Evolutionary conservation across 2,113 vertebrate species (phyloP), one percentile per base, ranked within the genome.

Genomic region (Pollachius pollachius): DNA sequence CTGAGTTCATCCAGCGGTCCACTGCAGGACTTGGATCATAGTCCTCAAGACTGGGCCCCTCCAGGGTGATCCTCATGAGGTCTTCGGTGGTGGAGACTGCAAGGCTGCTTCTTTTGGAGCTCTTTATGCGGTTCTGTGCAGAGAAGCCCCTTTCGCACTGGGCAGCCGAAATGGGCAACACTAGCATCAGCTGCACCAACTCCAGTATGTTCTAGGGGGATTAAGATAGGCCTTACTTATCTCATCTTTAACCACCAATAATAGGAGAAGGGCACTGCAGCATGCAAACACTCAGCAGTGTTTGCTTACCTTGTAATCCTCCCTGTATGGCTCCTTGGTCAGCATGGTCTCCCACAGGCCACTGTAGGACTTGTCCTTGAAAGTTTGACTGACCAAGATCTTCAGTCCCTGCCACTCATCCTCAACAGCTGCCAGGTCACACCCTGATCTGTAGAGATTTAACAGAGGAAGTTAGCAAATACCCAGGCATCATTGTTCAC

Each of bases 321-420:
- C 37, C 59, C 15, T 62, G 68, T 70, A 70, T 18, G 71, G 58
- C 15, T 62, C 58, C 58, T 73, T 67, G 7, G 65, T 73, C 59
- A 73, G 25, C 71, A 73, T 37, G 5, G 37, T 73, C 65, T 73
- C 21, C 64, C 64, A 67, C 57, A 73, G 16, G 64, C 58, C 71
- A 61, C 18, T 68, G 64, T 52, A 68, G 41, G 41, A 34, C 11
- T 68, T 73, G 72, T 68, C 52, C 65, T 25, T 73, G 66, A 73
- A 68, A 30, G 30, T 73, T 2, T 67, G 34, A 21, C 62, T 74
- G 11, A 69, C 61, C 21, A 69, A 30, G 54, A 69, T 65, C 23
- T 74, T 65, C 9, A 74, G 52, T 13, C 62, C 62, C 25, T 69
- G 72, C 73, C 54, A 74, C 34, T 65, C 67, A 30, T 69, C 67